Percentiles rank a stretch among this genome's conserved stretches.
These are phyloP conservation scores for Epiblema foenella DNA, from an alignment of 2,888 invertebrate species.

Conservation along the genomic window DNA sequence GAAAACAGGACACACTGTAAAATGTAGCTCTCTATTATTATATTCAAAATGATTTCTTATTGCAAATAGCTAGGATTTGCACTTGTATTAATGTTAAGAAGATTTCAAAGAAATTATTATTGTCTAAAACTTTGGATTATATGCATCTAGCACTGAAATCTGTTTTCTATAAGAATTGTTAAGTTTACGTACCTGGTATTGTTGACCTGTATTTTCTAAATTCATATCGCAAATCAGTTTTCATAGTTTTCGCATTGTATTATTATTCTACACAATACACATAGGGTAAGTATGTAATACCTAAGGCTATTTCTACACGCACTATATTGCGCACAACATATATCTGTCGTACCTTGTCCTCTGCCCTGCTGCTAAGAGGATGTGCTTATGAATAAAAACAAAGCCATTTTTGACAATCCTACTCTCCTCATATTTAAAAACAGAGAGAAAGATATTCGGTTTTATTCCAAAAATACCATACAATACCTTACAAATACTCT, in stretches of 20 bases:
- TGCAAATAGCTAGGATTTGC: conserved; percentile 4
- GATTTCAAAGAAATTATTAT: neutral
- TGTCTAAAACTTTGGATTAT: neutral
- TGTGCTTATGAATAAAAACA: neutral
- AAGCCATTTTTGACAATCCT: neutral
- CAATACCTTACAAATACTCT: too few species aligned
- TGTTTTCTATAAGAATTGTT: neutral
- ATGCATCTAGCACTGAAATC: neutral
- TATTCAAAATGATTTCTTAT: neutral
- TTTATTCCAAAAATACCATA: too few species aligned
- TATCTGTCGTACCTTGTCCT: neutral
- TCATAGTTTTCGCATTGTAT: neutral
- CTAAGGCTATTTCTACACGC: neutral
- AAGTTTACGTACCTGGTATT: neutral
- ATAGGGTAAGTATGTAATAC: neutral
- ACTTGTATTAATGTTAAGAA: neutral
- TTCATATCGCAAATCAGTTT: neutral
- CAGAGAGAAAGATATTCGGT: too few species aligned
- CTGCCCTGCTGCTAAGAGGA: neutral
- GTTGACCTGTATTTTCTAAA: neutral
- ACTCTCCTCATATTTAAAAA: neutral
- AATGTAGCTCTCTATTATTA: conserved; percentile 17
- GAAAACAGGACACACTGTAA: conserved; percentile 8
- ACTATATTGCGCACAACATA: neutral
- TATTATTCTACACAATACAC: neutral